Base-by-base conservation (phyloP, 1,140 invertebrate genomes). In the Lepidostoma basale region DNA sequence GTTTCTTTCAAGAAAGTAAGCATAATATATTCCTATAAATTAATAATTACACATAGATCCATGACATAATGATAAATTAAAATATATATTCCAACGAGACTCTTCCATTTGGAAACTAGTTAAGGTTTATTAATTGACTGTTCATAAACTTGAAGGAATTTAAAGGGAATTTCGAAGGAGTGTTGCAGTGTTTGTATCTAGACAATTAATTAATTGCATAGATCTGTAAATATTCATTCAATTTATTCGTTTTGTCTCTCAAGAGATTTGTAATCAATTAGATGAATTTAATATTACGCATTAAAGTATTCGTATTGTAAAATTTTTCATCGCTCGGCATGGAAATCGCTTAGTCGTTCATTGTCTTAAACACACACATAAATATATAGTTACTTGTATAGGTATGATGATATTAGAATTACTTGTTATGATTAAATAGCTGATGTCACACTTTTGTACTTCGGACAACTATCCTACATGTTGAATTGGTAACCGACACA, bases 221-320 rank as follows among this genome's bases (percentile, higher is more conserved):
- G 67, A 54, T 22, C 45, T 73, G 70, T 73, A 73, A 52, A 73
- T 73, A 73, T 69, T 67, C 36, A 63, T 73, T 73, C 45, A 66
- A 49, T 73, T 63, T 73, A 73, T 73, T 73, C 63, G 58, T 73
- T 68, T 68, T 64, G 42, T 69, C 67, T 69, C 44, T 69, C 14
- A 49, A 63, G 70, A 73, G 63, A 73, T 62, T 67, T 68, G 67
- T 73, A 73, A 66, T 69, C 67, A 65, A 69, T 52, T 73, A 73
- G 67, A 39, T 66, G 66, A 72, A 72, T 72, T 70, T 68, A 66
- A 58, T 66, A 66, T 56, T 65, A 65, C 56, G n/a, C 56, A 44
- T 39, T n/a, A 65, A 65, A 39, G 42, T 65, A 65, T 65, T 65
- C 62, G 39, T 66, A 63, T 42, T 36, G 28, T 70, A 68, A 64